Base-by-base conservation (phyloP, 1,140 invertebrate species). In the Formica exsecta region DNA sequence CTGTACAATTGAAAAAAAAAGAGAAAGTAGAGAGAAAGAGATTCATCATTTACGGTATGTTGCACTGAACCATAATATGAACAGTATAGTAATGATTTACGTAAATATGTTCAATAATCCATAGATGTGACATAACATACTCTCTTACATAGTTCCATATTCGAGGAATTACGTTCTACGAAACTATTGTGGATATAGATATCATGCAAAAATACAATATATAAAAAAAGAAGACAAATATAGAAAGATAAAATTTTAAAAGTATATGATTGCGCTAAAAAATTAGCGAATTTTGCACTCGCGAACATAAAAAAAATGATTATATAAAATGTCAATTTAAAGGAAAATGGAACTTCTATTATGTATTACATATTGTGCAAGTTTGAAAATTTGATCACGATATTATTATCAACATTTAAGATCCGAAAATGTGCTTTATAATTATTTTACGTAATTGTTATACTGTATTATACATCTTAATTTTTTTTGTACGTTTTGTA, bases 31-130 rank as follows among this genome's bases (percentile, higher is more conserved):
- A 41, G 11, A 32, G 38, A 41, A 29, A 29, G 11, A 32, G 19
- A 85, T 48, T 77, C 16, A n/a, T 61, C 22, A 9, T 64, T 75
- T 44, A 73, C 29, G 54, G 16, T 54, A 8, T 51, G 19, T 80
- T 79, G 41, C 29, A 36, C 16, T 11, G 9, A 59, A 41, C 19
- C 22, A 54, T 70, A 38, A 80, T 29, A 41, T 13, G 51, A 70
- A 80, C n/a, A 16, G 13, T 83, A 68, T 38, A n/a, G 68, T 61
- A 81, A 44, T 68, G 3, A 61, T 38, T 83, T 83, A 74, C 11
- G 13, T 74, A 83, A 83, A 74, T 22, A 61, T 19, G 11, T 59
- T 61, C 22, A 38, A 73, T 81, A 71, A 81, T 59, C 4, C 8
- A 19, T 38, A n/a, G 9, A 22, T 36, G 32, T 81, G 77, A 44